Base-by-base conservation (phyloP, 2,113 vertebrate genomes). In the Rhipidura dahli region DNA sequence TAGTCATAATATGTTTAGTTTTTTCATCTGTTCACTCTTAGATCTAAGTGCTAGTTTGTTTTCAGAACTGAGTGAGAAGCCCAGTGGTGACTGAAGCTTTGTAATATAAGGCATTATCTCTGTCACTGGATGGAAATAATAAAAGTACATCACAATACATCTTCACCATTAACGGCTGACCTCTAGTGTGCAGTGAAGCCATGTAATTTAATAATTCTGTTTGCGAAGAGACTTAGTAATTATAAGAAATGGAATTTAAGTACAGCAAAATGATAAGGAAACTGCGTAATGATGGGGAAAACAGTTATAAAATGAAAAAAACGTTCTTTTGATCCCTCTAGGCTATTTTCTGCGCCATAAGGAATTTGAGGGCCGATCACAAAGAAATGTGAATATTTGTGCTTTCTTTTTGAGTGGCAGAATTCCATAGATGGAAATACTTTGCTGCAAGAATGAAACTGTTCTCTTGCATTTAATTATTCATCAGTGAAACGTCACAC, bases 181-280 rank as follows among this genome's bases (percentile, higher is more conserved):
- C 90, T 94, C 53, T 89, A 54, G 35, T 86, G 84, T 84, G 80
- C 79, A 93, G 42, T 87, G 77, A 54, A 92, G 54, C 75, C 9
- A 4, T 71, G 70, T 88, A 96, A 97, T 88, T 95, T 93, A 96
- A 89, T 91, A 96, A 86, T 89, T 87, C 65, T 7, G 13, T 97
- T 95, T 97, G 70, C 92, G 80, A 82, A 97, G 68, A 92, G 53
- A 94, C n/a, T 75, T n/a, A 90, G 28, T 95, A 73, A 96, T 87
- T 94, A 83, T 83, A 90, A 94, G 87, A 94, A 97, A 94, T 64
- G 63, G 79, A 96, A 92, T 96, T 96, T 90, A 97, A 97, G 45
- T 94, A 61, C 63, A 85, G 53, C 12, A 69, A 79, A 91, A 89
- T 39, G 53, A 61, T 93, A 88, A 95, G 79, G 65, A n/a, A 85